Conservation (phyloP, 2,888 invertebrate species). For the Tolmerus cingulatus region DNA sequence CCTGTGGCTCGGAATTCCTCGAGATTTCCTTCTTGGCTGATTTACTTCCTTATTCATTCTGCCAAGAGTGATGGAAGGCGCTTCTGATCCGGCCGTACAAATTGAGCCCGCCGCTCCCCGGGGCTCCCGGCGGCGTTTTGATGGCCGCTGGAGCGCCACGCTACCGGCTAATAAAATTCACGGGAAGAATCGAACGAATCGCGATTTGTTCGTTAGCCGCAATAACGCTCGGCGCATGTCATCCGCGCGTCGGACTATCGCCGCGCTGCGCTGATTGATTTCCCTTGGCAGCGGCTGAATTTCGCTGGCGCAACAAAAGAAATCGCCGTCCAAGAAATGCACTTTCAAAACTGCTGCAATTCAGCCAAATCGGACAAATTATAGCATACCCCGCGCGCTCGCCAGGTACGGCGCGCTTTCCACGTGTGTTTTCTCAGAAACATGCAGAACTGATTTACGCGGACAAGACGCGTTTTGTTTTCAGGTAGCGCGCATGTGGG, state of each 20-base stretch:
- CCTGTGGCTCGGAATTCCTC: slow-evolving; percentile 24
- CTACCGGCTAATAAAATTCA: neutral
- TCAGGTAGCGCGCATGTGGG: neutral
- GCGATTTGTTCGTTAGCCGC: neutral
- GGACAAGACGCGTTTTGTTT: neutral
- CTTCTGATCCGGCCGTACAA: neutral
- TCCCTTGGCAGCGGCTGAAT: neutral
- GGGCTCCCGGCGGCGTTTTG: neutral
- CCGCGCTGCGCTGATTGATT: neutral
- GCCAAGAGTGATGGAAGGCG: neutral
- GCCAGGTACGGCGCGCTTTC: neutral
- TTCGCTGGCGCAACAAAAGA: neutral
- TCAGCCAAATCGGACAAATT: neutral
- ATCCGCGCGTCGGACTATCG: neutral
- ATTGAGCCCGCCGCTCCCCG: neutral
- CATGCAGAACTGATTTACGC: neutral
- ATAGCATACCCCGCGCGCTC: neutral
- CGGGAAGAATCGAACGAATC: neutral
- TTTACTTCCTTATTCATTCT: slow-evolving; percentile 27
- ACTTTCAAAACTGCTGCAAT: neutral
- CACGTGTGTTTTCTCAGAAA: neutral
- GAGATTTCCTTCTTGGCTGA: neutral
- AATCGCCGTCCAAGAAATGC: neutral
- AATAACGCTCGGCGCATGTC: neutral
- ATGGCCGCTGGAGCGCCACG: neutral